Base-by-base conservation (phyloP, 2,113 vertebrate species). In the Agelaius tricolor region DNA sequence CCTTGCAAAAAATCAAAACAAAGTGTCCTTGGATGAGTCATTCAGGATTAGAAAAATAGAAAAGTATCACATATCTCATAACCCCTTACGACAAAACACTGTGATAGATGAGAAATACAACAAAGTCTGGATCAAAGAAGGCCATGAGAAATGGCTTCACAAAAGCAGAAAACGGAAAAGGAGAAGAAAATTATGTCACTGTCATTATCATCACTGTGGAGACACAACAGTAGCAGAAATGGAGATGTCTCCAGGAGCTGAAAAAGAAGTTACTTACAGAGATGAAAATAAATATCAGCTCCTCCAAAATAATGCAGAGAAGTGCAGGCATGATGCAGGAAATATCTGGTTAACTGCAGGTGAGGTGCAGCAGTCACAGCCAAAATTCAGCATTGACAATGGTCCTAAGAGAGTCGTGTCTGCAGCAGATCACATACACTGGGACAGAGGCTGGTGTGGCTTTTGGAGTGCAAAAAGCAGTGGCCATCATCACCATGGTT, bases 131-230 rank as follows among this genome's bases (percentile, higher is more conserved):
- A 96, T 92, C 79, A 98, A 97, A 92, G 94, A 88, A 63, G 92
- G 63, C 66, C 90, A 90, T 49, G 93, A 96, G 88, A 97, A 88
- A 44, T 94, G 96, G 85, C 96, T 97, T 90, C 93, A 96, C 84
- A 98, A 92, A 96, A 96, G 76, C 49, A 96, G 93, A 93, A 98
- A 95, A 82, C 51, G 96, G 90, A 97, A 96, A 95, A 98, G 92
- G 90, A 97, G 97, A 68, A 97, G 96, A 95, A 97, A 96, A 91
- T 35, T 96, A 52, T 97, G 96, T 93, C 83, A 74, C 20, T 96
- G 96, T 93, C 92, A 96, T 90, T 67, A 81, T 66, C 72, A 89
- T 59, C 95, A 97, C 90, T 90, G 83, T 63, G 61, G 89, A 26
- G 49, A 84, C 65, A 80, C 85, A 78, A 27, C 78, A 84, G 78